A percentile compares a stretch with the other conserved stretches of the same genome.
Conservation (phyloP, 2,113 vertebrate species). For the Ciconia maguari region DNA sequence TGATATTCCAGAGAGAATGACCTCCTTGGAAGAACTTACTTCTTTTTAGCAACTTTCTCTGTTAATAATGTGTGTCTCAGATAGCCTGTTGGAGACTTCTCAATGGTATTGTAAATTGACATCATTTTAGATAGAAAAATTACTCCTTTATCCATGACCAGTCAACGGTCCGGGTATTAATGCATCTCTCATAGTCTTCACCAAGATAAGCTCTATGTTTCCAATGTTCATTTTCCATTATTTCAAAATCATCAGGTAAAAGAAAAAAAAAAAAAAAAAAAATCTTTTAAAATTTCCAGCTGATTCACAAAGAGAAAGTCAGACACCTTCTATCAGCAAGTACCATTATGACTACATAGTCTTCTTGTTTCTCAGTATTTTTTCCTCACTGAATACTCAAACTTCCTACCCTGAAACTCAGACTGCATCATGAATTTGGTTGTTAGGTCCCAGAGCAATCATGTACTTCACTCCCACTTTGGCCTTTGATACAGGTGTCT, state of each 20-base stretch:
- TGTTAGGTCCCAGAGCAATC: not conserved
- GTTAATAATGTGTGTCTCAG: not conserved
- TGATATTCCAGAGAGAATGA: not conserved
- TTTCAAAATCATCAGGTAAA: not conserved
- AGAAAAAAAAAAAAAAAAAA: not conserved
- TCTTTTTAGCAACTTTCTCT: not conserved
- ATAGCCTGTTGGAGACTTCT: not conserved
- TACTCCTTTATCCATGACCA: not conserved
- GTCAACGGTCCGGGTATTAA: not conserved
- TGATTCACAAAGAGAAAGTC: not conserved
- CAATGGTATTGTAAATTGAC: not conserved
- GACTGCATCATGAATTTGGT: not conserved
- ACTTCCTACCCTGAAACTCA: not conserved
- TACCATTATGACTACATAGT: not conserved
- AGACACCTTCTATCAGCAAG: not conserved
- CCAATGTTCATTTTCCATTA: not conserved
- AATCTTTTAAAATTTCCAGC: not conserved
- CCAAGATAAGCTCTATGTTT: not conserved
- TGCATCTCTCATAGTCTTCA: not conserved
- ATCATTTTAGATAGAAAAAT: not conserved
- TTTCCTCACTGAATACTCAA: not conserved
- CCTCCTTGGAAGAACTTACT: not conserved
- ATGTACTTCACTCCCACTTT: not conserved
- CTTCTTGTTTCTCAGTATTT: not conserved
- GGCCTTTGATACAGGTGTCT: not conserved